A percentile compares a stretch with the other conserved stretches of the same genome.
phyloP scores from a whole-genome alignment of 1,140 invertebrate genomes.

The Nephotettix cincticeps region DNA sequence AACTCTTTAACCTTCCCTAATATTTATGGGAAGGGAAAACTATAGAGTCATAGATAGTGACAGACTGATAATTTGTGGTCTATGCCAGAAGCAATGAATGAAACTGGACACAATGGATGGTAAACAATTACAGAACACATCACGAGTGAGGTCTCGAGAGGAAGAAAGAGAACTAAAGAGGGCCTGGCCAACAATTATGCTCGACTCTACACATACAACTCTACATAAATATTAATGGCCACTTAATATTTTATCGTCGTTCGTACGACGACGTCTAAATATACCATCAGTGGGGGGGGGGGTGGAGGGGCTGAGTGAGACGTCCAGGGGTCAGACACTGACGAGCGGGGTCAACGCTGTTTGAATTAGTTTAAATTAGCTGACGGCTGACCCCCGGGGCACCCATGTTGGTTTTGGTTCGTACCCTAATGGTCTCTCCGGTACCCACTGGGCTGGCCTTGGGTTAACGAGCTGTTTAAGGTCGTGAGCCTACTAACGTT shows the following conservation, averaged over 20 bases:
- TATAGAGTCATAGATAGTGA: no score
- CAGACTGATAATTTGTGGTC: no score
- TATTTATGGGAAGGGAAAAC: no score
- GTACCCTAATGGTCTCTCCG: not conserved
- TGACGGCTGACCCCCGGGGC: conserved; percentile 12
- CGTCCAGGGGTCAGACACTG: not conserved
- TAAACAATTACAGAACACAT: no score
- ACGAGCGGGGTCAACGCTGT: conserved; percentile 6
- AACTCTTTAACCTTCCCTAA: no score
- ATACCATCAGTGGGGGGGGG: not conserved
- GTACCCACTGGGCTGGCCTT: no score
- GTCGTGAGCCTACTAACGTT: no score
- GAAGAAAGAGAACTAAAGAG: not conserved
- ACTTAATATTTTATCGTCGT: conserved; percentile 20
- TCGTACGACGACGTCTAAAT: conserved; percentile 12
- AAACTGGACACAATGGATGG: no score
- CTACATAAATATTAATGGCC: conserved; percentile 20
- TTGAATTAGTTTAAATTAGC: conserved; percentile 23
- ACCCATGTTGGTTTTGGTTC: conserved; percentile 2
- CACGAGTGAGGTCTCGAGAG: no score
- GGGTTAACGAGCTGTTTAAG: no score
- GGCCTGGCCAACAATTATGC: conserved; percentile 4
- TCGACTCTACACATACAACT: not conserved
- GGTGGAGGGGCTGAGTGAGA: not conserved
- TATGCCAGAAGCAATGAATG: no score